These are phyloP conservation scores for Stylophora pistillata DNA, from an alignment of 64 coral and sea anemone species.

Conservation along the genomic window DNA sequence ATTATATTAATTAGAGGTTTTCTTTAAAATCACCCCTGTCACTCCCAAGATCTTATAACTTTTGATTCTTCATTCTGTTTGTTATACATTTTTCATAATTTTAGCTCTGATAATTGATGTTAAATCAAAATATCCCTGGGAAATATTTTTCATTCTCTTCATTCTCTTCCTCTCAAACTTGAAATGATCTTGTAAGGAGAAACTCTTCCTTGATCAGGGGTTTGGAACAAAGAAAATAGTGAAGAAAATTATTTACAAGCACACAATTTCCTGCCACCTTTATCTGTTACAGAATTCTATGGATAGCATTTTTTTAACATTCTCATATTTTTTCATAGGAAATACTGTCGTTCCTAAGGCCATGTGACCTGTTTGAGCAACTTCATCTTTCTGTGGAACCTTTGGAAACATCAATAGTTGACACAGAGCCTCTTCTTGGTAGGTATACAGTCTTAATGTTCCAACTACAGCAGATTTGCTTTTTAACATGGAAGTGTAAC, in stretches of 20 bases:
- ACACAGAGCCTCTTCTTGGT: slow-evolving; percentile 19
- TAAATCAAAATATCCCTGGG: too few species aligned
- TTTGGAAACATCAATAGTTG: slow-evolving; percentile 14
- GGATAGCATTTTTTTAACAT: neutral
- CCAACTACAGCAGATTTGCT: neutral
- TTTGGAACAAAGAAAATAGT: too few species aligned
- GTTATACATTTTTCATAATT: neutral
- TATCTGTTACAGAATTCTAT: too few species aligned
- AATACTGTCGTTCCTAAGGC: slow-evolving; percentile 52
- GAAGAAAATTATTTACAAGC: too few species aligned
- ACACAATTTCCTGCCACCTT: too few species aligned
- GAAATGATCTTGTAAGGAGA: too few species aligned
- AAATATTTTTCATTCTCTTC: too few species aligned
- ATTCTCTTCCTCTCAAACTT: too few species aligned
- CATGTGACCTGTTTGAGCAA: slow-evolving; percentile 49
- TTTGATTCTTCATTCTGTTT: neutral
- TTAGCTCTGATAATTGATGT: too few species aligned
- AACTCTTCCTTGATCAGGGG: too few species aligned
- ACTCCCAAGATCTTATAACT: neutral
- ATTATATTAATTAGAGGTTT: neutral
- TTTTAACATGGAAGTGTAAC: too few species aligned
- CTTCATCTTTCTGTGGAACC: slow-evolving; percentile 8
- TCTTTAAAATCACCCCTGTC: neutral
- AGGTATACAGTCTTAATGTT: neutral
- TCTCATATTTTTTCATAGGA: slow-evolving; percentile 7